Conservation (phyloP, 2,888 invertebrate species). For the Orthonychiurus folsomi region DNA sequence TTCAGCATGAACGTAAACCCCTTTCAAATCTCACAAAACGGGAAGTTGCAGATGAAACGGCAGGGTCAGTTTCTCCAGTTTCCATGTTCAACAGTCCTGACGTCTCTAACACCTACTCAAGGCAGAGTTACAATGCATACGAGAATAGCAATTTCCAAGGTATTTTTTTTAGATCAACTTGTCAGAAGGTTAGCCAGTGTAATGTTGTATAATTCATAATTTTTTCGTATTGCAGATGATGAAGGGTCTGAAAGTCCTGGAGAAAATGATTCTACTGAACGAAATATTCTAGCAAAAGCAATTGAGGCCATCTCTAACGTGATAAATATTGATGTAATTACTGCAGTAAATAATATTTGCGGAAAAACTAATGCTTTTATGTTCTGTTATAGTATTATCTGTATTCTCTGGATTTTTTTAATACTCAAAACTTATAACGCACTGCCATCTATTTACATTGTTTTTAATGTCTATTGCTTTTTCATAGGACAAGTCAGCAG, state of each 20-base stretch:
- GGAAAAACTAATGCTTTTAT: constrained; percentile 37
- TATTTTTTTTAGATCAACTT: constrained; percentile 8
- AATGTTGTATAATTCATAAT: not conserved
- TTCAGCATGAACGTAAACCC: constrained; percentile 40
- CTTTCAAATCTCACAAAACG: constrained; percentile 29
- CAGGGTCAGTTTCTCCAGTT: constrained; percentile 31
- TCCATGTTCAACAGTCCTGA: constrained; percentile 29
- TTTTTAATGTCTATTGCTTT: too few relatives aligned
- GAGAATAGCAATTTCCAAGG: constrained; percentile 36
- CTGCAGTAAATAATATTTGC: constrained; percentile 13
- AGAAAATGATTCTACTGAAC: constrained; percentile 33
- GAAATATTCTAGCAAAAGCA: constrained; percentile 62
- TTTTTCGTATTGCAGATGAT: constrained; percentile 26
- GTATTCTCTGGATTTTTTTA: too few relatives aligned
- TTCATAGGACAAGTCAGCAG: too few relatives aligned
- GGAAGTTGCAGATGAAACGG: constrained; percentile 28
- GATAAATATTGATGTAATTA: constrained; percentile 38
- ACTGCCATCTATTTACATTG: too few relatives aligned
- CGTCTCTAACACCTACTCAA: constrained; percentile 21
- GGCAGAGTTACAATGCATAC: constrained; percentile 30
- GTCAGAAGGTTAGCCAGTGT: constrained; percentile 3
- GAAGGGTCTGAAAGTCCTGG: constrained; percentile 39
- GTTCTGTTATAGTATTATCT: too few relatives aligned
- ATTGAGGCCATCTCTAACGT: constrained; percentile 61
- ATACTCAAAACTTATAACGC: too few relatives aligned